A percentile compares a stretch with the other conserved stretches of the same genome.
phyloP scores from a whole-genome alignment of 2,113 vertebrate genomes.

The Neopipo cinnamomea region DNA sequence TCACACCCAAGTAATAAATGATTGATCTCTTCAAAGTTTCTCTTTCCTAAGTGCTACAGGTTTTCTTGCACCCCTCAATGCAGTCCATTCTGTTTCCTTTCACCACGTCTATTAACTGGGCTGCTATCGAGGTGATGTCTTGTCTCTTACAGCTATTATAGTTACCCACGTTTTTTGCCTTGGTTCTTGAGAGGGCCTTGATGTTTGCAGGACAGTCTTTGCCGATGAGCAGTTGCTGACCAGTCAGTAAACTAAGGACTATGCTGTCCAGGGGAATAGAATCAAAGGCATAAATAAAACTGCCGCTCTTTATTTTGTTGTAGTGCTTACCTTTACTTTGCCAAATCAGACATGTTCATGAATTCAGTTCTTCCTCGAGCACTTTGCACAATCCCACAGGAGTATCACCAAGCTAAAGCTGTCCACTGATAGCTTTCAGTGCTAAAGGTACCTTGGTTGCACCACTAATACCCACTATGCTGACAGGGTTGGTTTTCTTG shows the following conservation, averaged over 20 bases:
- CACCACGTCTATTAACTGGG: background rate
- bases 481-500: conserved; percentile 24
- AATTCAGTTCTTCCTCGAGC: background rate
- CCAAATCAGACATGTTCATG: background rate
- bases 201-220: background rate
- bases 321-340: background rate
- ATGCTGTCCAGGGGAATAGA: background rate
- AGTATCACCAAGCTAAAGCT: background rate
- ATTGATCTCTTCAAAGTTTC: background rate
- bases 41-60: background rate
- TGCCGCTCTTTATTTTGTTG: background rate
- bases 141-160: background rate
- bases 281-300: background rate
- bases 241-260: background rate
- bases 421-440: conserved; percentile 47
- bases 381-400: background rate
- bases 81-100: background rate
- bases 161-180: background rate
- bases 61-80: background rate
- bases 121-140: background rate
- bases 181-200: background rate
- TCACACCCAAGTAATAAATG: background rate
- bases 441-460: conserved; percentile 3
- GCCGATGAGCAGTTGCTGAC: background rate
- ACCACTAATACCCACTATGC: background rate